Evolutionary conservation across 2,888 invertebrate genomes (phyloP).

Genomic region (Oxyteleia sp.): DNA sequence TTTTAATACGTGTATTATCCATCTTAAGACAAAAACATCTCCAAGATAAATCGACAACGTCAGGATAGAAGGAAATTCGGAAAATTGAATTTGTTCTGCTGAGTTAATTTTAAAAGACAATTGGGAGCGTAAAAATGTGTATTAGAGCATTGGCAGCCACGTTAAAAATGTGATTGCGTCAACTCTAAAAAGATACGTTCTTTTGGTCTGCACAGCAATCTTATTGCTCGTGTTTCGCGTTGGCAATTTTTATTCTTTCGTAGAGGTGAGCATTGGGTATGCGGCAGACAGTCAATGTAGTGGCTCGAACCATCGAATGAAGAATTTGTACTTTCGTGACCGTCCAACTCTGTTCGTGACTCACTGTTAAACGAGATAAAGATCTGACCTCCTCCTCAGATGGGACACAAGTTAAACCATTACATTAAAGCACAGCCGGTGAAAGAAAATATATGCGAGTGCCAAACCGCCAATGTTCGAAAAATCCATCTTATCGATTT

Average conservation of each 20-base stretch:
- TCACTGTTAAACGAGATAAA: conserved; percentile 81
- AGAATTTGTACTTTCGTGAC: conserved; percentile 80
- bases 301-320: conserved; percentile 68
- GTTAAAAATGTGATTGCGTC: conserved; percentile 33
- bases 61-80: not conserved
- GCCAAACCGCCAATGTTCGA: conserved; percentile 25
- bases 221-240: conserved; percentile 35
- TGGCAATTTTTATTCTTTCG: conserved; percentile 50
- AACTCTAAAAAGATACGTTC: conserved; percentile 22
- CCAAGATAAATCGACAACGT: not conserved
- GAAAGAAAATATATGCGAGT: conserved; percentile 52
- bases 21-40: not conserved
- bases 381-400: conserved; percentile 82
- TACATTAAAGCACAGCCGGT: conserved; percentile 79
- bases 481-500: conserved; percentile 47
- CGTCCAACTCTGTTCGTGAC: conserved; percentile 80
- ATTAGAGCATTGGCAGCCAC: conserved; percentile 11
- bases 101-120: conserved; percentile 21
- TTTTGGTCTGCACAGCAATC: conserved; percentile 17
- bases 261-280: conserved; percentile 46
- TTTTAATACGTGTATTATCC: not conserved
- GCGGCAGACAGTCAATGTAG: conserved; percentile 51
- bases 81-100: conserved; percentile 10
- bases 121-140: conserved; percentile 8
- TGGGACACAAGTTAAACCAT: conserved; percentile 81